phyloP scores from a whole-genome alignment of 2,888 invertebrate species.

The Ophion costatus region DNA sequence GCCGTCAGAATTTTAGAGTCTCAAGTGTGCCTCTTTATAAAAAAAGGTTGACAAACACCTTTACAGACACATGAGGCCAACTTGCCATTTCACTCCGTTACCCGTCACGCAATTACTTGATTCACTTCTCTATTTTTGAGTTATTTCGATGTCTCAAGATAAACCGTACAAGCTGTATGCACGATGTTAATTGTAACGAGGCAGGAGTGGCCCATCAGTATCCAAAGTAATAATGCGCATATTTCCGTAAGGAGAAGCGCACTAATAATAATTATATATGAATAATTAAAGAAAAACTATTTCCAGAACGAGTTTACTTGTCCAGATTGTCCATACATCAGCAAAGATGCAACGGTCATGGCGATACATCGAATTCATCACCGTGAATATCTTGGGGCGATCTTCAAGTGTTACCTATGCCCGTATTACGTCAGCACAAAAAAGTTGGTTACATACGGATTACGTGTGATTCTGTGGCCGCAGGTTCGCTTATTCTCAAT shows the following conservation, averaged over 20 bases:
- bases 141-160: too few species aligned
- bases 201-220: too few species aligned
- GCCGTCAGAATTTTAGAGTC: too few species aligned
- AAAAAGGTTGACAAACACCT: too few species aligned
- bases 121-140: too few species aligned
- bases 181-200: too few species aligned
- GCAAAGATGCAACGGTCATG: slow-evolving; percentile 86
- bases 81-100: too few species aligned
- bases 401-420: slow-evolving; percentile 92
- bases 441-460: slow-evolving; percentile 84
- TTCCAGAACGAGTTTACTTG: slow-evolving; percentile 83
- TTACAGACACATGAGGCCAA: too few species aligned
- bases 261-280: neutral
- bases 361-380: slow-evolving; percentile 89
- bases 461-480: neutral
- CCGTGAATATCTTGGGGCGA: slow-evolving; percentile 87
- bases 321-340: slow-evolving; percentile 90
- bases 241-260: neutral
- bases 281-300: slow-evolving; percentile 2
- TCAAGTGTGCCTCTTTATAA: too few species aligned
- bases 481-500: slow-evolving; percentile 38
- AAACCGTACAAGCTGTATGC: too few species aligned
- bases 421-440: slow-evolving; percentile 91
- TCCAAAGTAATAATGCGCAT: too few species aligned
- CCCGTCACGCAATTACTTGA: too few species aligned